Evolutionary conservation across 2,797 vertebrate genomes (phyloP).

Genomic region (Pristis pectinata): DNA sequence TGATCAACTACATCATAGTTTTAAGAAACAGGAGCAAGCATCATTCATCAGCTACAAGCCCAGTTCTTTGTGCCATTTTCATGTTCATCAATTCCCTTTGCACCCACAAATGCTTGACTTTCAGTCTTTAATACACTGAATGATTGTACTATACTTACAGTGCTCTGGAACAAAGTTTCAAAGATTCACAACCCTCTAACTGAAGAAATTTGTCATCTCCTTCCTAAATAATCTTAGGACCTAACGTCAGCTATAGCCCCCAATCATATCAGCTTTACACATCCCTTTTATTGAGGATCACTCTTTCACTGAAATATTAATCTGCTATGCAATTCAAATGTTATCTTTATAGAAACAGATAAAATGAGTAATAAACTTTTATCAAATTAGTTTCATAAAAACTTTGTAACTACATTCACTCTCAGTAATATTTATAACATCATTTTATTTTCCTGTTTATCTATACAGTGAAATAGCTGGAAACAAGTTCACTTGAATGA

Average conservation of each 20-base stretch:
- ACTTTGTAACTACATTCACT: not conserved
- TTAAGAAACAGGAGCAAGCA: no score
- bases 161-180: no score
- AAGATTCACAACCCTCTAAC: no score
- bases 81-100: no score
- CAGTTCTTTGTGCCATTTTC: no score
- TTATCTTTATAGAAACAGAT: not conserved
- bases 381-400: not conserved
- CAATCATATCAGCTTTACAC: not conserved
- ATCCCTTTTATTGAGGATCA: not conserved
- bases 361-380: not conserved
- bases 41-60: no score
- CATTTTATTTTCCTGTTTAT: not conserved
- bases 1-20: not conserved
- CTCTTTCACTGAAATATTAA: not conserved
- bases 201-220: no score
- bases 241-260: no score
- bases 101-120: no score
- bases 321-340: not conserved
- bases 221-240: no score
- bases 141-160: no score
- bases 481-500: not conserved
- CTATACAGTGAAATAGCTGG: not conserved
- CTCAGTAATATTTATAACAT: not conserved
- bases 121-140: no score